Conservation (phyloP, 2,888 invertebrate genomes). For the Perdita meconis region DNA sequence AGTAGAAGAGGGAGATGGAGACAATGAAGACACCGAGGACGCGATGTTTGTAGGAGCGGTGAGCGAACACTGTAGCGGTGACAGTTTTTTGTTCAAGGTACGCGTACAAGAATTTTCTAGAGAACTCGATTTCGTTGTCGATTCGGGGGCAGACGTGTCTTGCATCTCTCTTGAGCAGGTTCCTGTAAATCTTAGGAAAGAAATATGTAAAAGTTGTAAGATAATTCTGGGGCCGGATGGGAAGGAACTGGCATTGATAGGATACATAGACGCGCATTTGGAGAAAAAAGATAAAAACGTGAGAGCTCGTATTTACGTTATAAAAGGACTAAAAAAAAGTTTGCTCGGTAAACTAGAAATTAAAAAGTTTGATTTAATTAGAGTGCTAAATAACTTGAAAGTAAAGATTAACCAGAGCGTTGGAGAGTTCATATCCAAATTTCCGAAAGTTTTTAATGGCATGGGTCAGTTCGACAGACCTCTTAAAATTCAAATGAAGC, state of each 20-base stretch:
- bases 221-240: slow-evolving; percentile 1
- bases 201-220: not conserved
- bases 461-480: not conserved
- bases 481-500: not conserved
- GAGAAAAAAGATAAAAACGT: not conserved
- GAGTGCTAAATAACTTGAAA: not conserved
- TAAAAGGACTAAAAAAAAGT: not conserved
- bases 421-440: not conserved
- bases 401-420: not conserved
- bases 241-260: not conserved
- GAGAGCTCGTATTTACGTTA: not conserved
- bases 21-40: not conserved
- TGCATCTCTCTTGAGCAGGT: not conserved
- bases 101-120: not conserved
- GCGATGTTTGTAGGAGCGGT: not conserved
- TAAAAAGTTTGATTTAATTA: slow-evolving; percentile 6
- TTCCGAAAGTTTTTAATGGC: not conserved
- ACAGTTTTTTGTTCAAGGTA: not conserved
- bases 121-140: not conserved
- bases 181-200: not conserved
- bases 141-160: not conserved
- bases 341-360: slow-evolving; percentile 25
- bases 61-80: not conserved
- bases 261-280: not conserved
- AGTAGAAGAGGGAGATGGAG: not conserved